Evolutionary conservation across 1,140 invertebrate genomes (phyloP).

Genomic region (Hormaphis cornu): DNA sequence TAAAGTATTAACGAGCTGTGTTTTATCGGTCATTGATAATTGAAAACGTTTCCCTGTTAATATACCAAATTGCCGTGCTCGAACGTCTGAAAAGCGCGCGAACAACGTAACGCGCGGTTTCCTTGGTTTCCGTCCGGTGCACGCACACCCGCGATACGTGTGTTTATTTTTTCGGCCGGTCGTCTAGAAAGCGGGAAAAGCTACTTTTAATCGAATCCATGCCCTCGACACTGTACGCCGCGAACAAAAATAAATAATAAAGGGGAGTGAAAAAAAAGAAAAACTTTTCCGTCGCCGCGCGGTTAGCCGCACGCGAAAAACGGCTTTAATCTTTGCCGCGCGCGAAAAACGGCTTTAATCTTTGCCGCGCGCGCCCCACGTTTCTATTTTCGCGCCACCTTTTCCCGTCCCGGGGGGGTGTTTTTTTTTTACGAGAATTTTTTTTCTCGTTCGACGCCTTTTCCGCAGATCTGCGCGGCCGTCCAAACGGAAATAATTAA

Average conservation of each 20-base stretch:
- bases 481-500: slow-evolving; percentile 23
- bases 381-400: slow-evolving; percentile 16
- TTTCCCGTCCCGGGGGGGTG: too few relatives aligned
- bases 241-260: neutral
- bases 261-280: neutral
- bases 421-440: neutral
- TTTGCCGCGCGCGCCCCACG: neutral
- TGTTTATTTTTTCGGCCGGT: neutral
- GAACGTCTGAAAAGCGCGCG: neutral
- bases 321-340: slow-evolving; percentile 20
- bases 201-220: slow-evolving; percentile 29
- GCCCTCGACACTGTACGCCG: neutral
- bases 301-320: slow-evolving; percentile 25
- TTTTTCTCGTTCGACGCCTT: slow-evolving; percentile 6
- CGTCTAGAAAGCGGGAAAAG: slow-evolving; percentile 7
- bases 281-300: slow-evolving; percentile 24
- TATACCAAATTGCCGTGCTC: neutral
- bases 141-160: too few relatives aligned
- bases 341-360: slow-evolving; percentile 23
- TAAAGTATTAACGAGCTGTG: too few relatives aligned
- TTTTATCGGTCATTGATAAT: too few relatives aligned
- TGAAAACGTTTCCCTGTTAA: too few relatives aligned
- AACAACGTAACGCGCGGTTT: neutral
- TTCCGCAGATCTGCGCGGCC: neutral
- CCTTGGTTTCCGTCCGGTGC: neutral